Evolutionary conservation across 2,113 vertebrate species (phyloP), one percentile per base, ranked within the genome.

Genomic region (Manacus vitellinus): DNA sequence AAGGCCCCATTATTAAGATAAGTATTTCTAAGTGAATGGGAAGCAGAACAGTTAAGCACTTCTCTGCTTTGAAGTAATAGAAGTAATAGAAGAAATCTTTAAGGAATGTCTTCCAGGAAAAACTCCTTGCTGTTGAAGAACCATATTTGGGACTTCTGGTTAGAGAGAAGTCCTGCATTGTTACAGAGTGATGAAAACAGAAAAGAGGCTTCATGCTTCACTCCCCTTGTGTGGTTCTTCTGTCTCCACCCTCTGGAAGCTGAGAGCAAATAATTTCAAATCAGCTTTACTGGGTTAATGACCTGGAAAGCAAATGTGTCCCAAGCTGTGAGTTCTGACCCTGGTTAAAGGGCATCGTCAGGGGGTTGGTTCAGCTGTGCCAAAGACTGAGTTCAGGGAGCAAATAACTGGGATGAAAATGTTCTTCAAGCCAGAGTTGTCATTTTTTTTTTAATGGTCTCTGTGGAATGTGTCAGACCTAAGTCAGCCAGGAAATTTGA

Each of bases 221-320:
- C 66, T 83, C 35, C 5, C 68, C 41, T 87, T 82, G 30, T 47
- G 49, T 82, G 93, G 77, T 74, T 94, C 66, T 88, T 82, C 76
- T 96, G 90, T 95, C 95, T 97, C 95, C 93, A 95, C 90, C 97
- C 96, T 92, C 95, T 97, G 94, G 97, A 97, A 95, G 88, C 55
- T 82, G 58, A 89, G 39, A 85, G 94, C 77, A 95, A 94, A 85
- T 91, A 44, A 83, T 86, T 90, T 28, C 22, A 46, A 25, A 49
- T 52, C 63, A 56, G 62, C 16, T 80, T 65, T 37, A 59, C 66
- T 47, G 33, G 80, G 73, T 70, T 91, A 82, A 89, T 93, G 73
- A 87, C 72, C 52, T 75, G 73, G 84, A 89, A 93, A 84, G 59
- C 55, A 70, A 79, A 83, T 25, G 81, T 88, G 72, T 56, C 3